These are phyloP conservation scores for Diadema setosum DNA, from an alignment of 35 echinoderm and acorn worm species.

Conservation along the genomic window DNA sequence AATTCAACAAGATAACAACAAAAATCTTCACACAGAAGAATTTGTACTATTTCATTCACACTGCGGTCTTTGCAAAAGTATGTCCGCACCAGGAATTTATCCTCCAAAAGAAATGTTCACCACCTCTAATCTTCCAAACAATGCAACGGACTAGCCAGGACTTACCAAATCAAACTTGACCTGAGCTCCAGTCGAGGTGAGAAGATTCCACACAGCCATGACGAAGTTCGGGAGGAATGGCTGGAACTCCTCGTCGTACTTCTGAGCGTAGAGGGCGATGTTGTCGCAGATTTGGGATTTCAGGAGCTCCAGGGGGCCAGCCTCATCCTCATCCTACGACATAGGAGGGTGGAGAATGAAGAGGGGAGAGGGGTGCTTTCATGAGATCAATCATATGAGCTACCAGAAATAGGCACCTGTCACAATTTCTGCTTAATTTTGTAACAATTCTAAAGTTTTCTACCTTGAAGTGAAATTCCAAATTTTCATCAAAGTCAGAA, in stretches of 20 bases:
- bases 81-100: too few relatives aligned
- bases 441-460: too few relatives aligned
- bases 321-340: constrained; percentile 67
- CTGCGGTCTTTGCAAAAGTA: too few relatives aligned
- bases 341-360: background rate
- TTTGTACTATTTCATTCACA: too few relatives aligned
- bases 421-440: too few relatives aligned
- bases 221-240: constrained; percentile 77
- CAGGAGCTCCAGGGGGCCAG: constrained; percentile 74
- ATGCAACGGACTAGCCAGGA: too few relatives aligned
- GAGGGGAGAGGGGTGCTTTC: background rate
- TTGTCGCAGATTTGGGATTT: constrained; percentile 97
- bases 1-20: too few relatives aligned
- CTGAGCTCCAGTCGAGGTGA: constrained; percentile 51
- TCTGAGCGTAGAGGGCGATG: constrained; percentile 86
- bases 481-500: too few relatives aligned
- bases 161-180: constrained; percentile 96
- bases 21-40: too few relatives aligned
- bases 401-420: too few relatives aligned
- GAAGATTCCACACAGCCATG: constrained; percentile 75
- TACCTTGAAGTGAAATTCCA: too few relatives aligned
- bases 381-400: background rate
- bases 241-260: constrained; percentile 93
- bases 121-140: background rate
- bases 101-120: too few relatives aligned